Conservation (phyloP, 1,140 invertebrate genomes). For the Drosophila burlai region DNA sequence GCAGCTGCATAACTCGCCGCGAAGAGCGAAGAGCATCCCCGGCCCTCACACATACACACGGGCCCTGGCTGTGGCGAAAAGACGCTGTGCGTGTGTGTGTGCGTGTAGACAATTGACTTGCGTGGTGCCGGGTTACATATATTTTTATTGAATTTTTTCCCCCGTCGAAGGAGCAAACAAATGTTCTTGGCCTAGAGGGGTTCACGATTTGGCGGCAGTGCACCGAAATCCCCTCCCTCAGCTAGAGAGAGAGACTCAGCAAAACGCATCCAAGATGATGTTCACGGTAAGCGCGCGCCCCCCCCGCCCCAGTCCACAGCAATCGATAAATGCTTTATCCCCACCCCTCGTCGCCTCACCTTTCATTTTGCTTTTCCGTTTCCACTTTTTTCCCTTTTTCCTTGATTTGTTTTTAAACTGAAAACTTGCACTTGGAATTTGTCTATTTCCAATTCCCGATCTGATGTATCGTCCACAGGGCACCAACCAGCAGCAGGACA, state of each 20-base stretch:
- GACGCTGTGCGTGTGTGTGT: constrained; percentile 53
- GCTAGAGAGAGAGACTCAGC: constrained; percentile 26
- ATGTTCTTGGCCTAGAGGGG: constrained; percentile 49
- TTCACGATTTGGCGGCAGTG: constrained; percentile 41
- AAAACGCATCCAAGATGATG: constrained; percentile 69
- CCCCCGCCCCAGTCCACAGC: constrained; percentile 17
- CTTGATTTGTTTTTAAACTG: background rate
- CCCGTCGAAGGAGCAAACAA: constrained; percentile 51
- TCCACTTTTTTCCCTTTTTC: background rate
- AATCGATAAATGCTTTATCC: constrained; percentile 43
- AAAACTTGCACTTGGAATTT: background rate
- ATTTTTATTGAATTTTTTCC: constrained; percentile 73
- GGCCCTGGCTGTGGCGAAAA: constrained; percentile 29
- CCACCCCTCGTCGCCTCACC: background rate
- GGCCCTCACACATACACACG: constrained; percentile 50
- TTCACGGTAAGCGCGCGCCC: constrained; percentile 77
- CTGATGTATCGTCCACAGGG: constrained; percentile 88
- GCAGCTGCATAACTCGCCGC: background rate
- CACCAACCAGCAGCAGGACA: constrained; percentile 99
- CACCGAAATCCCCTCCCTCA: constrained; percentile 32
- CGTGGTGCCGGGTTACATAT: constrained; percentile 81
- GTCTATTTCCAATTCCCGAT: background rate
- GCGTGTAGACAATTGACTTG: constrained; percentile 75
- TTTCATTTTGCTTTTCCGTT: background rate
- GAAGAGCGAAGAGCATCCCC: constrained; percentile 22